Evolutionary conservation across 2,113 vertebrate species (phyloP).

Genomic region (Ammodytes marinus): DNA sequence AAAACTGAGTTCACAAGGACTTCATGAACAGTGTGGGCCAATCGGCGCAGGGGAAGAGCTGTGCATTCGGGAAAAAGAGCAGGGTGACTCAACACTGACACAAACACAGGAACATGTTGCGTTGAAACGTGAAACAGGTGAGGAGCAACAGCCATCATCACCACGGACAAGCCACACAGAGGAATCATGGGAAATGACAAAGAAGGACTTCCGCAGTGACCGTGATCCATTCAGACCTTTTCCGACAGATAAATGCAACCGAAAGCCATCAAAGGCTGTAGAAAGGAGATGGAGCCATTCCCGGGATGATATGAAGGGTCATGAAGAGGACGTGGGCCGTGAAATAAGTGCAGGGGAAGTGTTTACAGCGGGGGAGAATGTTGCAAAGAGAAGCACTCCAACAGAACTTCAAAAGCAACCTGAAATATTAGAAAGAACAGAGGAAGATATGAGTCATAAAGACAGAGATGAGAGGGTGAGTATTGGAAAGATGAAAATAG

Average conservation of each 20-base stretch:
- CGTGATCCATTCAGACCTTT: slow-evolving; percentile 14
- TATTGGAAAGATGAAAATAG: slow-evolving; percentile 59
- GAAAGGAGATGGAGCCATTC: slow-evolving; percentile 26
- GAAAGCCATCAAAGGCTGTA: background rate
- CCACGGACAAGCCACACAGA: background rate
- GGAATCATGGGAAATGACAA: slow-evolving; percentile 18
- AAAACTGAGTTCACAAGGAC: background rate
- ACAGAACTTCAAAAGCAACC: slow-evolving; percentile 39
- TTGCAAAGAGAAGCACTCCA: slow-evolving; percentile 38
- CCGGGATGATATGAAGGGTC: slow-evolving; percentile 35
- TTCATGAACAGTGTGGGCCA: slow-evolving; percentile 6
- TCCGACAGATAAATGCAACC: slow-evolving; percentile 23
- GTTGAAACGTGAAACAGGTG: slow-evolving; percentile 14
- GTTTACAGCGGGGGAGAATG: background rate
- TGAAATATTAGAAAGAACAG: slow-evolving; percentile 52
- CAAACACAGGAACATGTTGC: background rate
- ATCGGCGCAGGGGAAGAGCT: background rate
- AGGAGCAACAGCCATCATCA: slow-evolving; percentile 29
- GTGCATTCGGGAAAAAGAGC: slow-evolving; percentile 10
- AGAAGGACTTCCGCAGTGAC: slow-evolving; percentile 10
- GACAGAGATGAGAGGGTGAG: slow-evolving; percentile 52
- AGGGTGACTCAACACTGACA: background rate
- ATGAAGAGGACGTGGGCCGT: slow-evolving; percentile 2
- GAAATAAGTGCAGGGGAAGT: slow-evolving; percentile 29
- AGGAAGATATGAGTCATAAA: slow-evolving; percentile 57